Percentiles rank a stretch among this genome's conserved stretches.
Conservation (phyloP, 2,797 vertebrate species). For the Cryptoprocta ferox region DNA sequence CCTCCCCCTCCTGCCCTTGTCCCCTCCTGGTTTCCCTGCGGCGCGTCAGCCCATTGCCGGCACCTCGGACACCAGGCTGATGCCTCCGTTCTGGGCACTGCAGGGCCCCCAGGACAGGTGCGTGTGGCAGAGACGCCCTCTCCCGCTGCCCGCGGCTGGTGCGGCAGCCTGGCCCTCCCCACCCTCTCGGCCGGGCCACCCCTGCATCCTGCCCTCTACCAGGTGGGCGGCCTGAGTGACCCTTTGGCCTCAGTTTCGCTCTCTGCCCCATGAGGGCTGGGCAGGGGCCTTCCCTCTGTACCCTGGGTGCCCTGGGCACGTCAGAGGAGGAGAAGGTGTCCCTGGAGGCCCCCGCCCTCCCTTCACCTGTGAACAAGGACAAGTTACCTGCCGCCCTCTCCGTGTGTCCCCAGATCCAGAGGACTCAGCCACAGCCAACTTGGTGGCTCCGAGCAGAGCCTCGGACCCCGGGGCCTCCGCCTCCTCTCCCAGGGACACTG, state of each 20-base stretch:
- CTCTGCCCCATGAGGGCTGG: not conserved
- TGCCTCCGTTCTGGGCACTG: not conserved
- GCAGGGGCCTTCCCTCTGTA: not conserved
- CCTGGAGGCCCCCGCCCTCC: not conserved
- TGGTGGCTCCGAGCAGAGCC: not conserved
- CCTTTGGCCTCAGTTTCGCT: not conserved
- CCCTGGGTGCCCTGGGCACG: not conserved
- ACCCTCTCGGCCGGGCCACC: accelerated
- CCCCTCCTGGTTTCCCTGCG: not conserved
- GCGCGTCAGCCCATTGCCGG: no score
- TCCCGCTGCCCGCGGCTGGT: accelerated
- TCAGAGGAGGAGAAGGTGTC: not conserved
- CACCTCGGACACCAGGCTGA: not conserved
- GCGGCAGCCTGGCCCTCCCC: not conserved
- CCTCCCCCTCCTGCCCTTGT: not conserved
- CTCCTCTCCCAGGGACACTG: not conserved
- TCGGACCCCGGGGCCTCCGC: accelerated
- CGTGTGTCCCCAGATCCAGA: accelerated
- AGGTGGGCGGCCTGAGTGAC: not conserved
- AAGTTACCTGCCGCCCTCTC: not conserved
- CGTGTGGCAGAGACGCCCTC: not conserved
- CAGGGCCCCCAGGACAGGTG: not conserved
- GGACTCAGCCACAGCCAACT: not conserved
- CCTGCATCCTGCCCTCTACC: not conserved
- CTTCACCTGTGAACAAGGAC: no score